A percentile compares a stretch with the other conserved stretches of the same genome.
Evolutionary conservation across 2,113 vertebrate species (phyloP).

Genomic region (Panthera leo): DNA sequence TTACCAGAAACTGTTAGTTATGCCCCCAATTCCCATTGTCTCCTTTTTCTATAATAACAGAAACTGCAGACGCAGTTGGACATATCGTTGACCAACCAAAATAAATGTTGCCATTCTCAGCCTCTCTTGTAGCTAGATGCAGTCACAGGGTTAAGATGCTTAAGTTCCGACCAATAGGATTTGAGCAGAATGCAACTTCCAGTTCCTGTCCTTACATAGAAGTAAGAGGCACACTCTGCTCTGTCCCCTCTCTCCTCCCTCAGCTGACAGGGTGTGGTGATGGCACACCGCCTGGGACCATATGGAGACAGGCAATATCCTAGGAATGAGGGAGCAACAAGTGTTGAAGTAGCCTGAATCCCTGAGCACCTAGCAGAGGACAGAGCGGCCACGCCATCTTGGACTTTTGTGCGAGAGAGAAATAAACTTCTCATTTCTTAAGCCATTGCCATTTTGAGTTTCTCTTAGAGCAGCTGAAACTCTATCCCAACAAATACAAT

Average conservation of each 20-base stretch:
- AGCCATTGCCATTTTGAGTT: background rate
- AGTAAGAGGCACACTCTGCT: background rate
- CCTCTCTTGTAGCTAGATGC: background rate
- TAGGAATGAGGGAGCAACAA: background rate
- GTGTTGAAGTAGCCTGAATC: background rate
- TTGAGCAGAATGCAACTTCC: background rate
- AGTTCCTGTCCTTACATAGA: background rate
- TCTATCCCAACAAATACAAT: background rate
- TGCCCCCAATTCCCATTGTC: background rate
- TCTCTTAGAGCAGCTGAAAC: conserved; percentile 5
- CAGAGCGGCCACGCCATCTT: background rate
- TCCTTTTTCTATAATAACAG: background rate
- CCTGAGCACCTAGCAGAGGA: background rate
- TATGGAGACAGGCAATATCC: background rate
- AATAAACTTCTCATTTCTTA: background rate
- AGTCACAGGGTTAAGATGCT: background rate
- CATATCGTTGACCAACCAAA: background rate
- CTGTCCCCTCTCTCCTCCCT: background rate
- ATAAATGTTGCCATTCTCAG: background rate
- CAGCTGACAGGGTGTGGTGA: background rate
- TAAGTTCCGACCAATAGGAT: background rate
- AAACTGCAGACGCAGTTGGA: background rate
- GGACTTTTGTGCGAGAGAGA: background rate
- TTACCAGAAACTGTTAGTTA: background rate
- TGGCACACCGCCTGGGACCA: background rate